Percentiles rank a stretch among this genome's conserved stretches.
phyloP scores from a whole-genome alignment of 1,140 invertebrate genomes.

The Solenopsis fugax region DNA sequence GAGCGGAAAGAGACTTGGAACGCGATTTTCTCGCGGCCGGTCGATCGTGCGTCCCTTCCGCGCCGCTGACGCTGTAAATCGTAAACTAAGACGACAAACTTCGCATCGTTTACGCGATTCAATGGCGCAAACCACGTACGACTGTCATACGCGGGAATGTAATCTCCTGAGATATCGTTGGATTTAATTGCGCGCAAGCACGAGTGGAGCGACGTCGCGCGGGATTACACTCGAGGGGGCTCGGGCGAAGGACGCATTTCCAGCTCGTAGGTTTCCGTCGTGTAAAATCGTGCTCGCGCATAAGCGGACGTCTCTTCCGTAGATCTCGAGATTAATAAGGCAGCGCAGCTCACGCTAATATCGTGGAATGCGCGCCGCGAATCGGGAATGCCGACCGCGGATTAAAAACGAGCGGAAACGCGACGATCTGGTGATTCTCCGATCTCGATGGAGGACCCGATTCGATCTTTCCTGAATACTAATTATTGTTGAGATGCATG shows the following conservation, averaged over 20 bases:
- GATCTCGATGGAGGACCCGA: conserved; percentile 34
- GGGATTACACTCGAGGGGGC: conserved; percentile 25
- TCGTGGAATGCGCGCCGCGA: conserved; percentile 51
- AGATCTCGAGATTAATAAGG: conserved; percentile 68
- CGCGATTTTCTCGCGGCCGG: not conserved
- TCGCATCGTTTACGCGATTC: conserved; percentile 39
- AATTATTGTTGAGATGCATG: conserved; percentile 57
- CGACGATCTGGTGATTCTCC: conserved; percentile 24
- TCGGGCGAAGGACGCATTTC: conserved; percentile 31
- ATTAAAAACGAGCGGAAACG: conserved; percentile 34
- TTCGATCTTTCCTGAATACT: conserved; percentile 41
- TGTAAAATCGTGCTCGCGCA: conserved; percentile 37
- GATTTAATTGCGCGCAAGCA: conserved; percentile 48
- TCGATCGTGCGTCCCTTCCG: not conserved
- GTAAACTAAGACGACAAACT: conserved; percentile 25
- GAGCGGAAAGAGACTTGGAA: not conserved
- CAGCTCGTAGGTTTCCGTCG: conserved; percentile 16
- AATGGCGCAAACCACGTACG: not conserved
- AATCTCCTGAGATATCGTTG: conserved; percentile 53
- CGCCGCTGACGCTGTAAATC: not conserved
- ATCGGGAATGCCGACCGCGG: conserved; percentile 9
- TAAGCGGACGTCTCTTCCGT: conserved; percentile 15
- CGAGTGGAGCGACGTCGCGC: conserved; percentile 20
- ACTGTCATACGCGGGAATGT: conserved; percentile 23
- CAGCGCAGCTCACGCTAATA: conserved; percentile 43